These are phyloP conservation scores for Amphimedon queenslandica DNA, from an alignment of 37 sponge, comb jelly and placozoan genomes.

Conservation along the genomic window DNA sequence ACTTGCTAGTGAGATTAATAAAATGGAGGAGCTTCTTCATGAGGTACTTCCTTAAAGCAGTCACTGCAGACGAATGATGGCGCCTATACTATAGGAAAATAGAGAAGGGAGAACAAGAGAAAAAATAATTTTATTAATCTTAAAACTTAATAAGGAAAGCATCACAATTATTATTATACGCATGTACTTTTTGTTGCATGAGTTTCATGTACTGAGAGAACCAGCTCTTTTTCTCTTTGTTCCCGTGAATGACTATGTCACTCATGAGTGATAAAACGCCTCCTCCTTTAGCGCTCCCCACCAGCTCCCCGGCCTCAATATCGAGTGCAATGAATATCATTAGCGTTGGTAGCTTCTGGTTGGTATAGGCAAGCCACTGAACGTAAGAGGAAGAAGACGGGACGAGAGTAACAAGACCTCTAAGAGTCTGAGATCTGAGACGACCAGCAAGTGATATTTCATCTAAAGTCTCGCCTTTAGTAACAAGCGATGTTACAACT, in stretches of 20 bases:
- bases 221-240: slow-evolving; percentile 43
- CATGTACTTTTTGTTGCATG: slow-evolving; percentile 70
- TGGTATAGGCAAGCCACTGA: slow-evolving; percentile 41
- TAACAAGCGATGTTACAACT: slow-evolving; percentile 54
- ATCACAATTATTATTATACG: too few relatives aligned
- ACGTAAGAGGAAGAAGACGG: slow-evolving; percentile 33
- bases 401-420: slow-evolving; percentile 33
- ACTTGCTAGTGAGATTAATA: not conserved
- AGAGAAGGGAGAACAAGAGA: too few relatives aligned
- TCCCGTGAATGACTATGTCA: slow-evolving; percentile 52
- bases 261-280: slow-evolving; percentile 53
- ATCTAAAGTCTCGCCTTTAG: slow-evolving; percentile 63
- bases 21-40: slow-evolving; percentile 42
- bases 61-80: slow-evolving; percentile 46
- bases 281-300: not conserved
- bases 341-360: slow-evolving; percentile 62
- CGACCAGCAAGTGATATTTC: slow-evolving; percentile 60
- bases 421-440: slow-evolving; percentile 36
- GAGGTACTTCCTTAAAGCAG: slow-evolving; percentile 36
- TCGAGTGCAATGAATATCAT: slow-evolving; percentile 56
- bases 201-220: slow-evolving; percentile 73
- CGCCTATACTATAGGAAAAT: slow-evolving; percentile 50
- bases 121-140: too few relatives aligned
- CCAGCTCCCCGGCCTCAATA: slow-evolving; percentile 8
- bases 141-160: too few relatives aligned